Evolutionary conservation across 1,140 invertebrate species (phyloP), one percentile per base, ranked within the genome.

Genomic region (Pseudomyrmex flavicornis): DNA sequence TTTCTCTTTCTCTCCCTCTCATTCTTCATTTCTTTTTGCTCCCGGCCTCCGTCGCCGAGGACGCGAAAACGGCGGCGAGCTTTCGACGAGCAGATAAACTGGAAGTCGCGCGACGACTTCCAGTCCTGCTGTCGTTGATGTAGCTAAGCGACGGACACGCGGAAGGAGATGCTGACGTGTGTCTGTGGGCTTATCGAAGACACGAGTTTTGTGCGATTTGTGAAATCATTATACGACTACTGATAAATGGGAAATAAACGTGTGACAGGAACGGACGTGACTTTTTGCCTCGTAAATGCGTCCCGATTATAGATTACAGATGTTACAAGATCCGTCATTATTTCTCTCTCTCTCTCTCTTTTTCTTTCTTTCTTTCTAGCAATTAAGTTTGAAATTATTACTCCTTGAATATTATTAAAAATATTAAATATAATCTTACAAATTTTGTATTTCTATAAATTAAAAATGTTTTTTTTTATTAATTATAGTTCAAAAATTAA

Each of bases 81-180:
- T 62, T 74, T 75, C 79, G 70, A 52, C 79, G 58, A 75, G 70
- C 17, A 82, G 59, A 75, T 74, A 82, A 75, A 82, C 76, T 79
- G 65, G 20, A 79, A 79, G 65, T 79, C 65, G 76, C 65, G 76
- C 76, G 65, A 77, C 35, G 22, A 54, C 76, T 79, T 79, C 15
- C 65, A 79, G 22, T 66, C 61, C 17, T 15, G 13, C 52, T 26
- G 50, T 44, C 48, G 48, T 35, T 62, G 15, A 66, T 44, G 20
- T 65, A 9, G 10, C 17, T 20, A 35, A 35, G 56, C 46, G 17
- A 46, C 17, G 73, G 10, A 65, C 35, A 77, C 35, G 74, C 62
- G 75, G 15, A 22, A 35, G 44, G 35, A 56, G 50, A 79, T 58
- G 63, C 63, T 26, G 50, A 70, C 50, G 15, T 54, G 52, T 50